Evolutionary conservation across 1,140 invertebrate genomes (phyloP), one percentile per base, ranked within the genome.

Genomic region (Diabrotica undecimpunctata): DNA sequence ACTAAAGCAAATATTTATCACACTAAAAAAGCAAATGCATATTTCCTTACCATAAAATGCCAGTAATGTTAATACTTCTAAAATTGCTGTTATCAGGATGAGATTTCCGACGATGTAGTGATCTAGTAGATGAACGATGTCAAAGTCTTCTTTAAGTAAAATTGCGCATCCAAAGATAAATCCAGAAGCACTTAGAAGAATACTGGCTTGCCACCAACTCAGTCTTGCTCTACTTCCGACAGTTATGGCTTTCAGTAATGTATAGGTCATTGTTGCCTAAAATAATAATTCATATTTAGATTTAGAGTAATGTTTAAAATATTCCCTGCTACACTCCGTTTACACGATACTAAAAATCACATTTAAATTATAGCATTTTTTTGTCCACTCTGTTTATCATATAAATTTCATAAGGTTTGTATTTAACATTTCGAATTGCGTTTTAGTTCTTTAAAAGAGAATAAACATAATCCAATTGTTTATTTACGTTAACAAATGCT

Each of bases 51-150:
- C 82, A 67, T 84, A 84, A 66, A 83, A 80, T 70, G 79, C 80
- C 25, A 81, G 75, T 56, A 84, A 77, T 12, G 79, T 80, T 11
- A 81, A 73, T 10, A 83, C 70, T 74, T 83, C 82, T 8, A 83
- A 62, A 6, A 82, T 72, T 25, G 81, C 78, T 35, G 78, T 77
- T 6, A 79, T 74, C 6, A 82, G 66, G 6, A 83, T 75, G 63
- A 82, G 77, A 51, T 81, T 79, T 39, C 81, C 81, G n/a, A 83
- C 78, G 9, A 83, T 77, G 66, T 83, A 83, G 61, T 79, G 76
- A 62, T 84, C 83, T 12, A 84, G 69, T 12, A 83, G 69, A 56
- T 80, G 80, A 5, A 83, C 72, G n/a, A 83, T 69, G 39, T 76
- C 71, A 39, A 80, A 75, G 39, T 78, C 70, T 9, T 74, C 37